phyloP scores from a whole-genome alignment of 2,797 vertebrate species.

The Miichthys miiuy region DNA sequence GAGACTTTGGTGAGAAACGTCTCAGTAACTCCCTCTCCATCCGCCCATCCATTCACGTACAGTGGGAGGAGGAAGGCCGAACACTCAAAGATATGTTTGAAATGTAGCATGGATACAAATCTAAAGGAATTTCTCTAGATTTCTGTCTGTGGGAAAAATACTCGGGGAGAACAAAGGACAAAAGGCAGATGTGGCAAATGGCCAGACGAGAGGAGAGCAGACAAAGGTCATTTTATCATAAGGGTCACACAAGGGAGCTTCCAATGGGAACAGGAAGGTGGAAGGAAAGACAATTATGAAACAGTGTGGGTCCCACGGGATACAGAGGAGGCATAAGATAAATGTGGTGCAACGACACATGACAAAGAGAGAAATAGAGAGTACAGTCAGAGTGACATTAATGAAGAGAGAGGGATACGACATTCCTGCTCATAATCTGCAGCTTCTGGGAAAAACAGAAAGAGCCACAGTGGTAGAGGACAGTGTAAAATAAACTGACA shows the following conservation, averaged over 20 bases:
- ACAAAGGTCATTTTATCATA: conserved; percentile 57
- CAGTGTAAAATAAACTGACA: background rate
- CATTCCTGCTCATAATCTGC: conserved; percentile 42
- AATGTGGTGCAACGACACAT: conserved; percentile 63
- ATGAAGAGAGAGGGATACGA: conserved; percentile 31
- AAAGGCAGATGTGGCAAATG: conserved; percentile 75
- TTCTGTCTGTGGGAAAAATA: conserved; percentile 67
- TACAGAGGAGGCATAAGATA: conserved; percentile 51
- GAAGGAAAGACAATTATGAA: conserved; percentile 63
- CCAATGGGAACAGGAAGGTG: conserved; percentile 48
- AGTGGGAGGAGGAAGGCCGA: conserved; percentile 33
- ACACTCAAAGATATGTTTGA: conserved; percentile 52
- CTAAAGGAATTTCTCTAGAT: conserved; percentile 66
- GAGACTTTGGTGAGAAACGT: conserved; percentile 29
- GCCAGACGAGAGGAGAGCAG: conserved; percentile 50
- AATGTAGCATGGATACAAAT: conserved; percentile 63
- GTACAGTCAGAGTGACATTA: conserved; percentile 42
- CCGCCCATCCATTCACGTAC: conserved; percentile 24
- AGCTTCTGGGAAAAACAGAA: conserved; percentile 25
- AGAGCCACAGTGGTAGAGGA: conserved; percentile 10
- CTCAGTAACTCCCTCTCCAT: conserved; percentile 49
- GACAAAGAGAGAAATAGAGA: conserved; percentile 51
- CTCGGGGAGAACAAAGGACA: conserved; percentile 66
- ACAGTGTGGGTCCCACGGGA: conserved; percentile 49
- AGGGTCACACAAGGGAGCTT: conserved; percentile 63